A percentile compares a stretch with the other conserved stretches of the same genome.
These are phyloP conservation scores for Rhynchomys soricoides DNA, from an alignment of 2,113 vertebrate species.

Conservation along the genomic window DNA sequence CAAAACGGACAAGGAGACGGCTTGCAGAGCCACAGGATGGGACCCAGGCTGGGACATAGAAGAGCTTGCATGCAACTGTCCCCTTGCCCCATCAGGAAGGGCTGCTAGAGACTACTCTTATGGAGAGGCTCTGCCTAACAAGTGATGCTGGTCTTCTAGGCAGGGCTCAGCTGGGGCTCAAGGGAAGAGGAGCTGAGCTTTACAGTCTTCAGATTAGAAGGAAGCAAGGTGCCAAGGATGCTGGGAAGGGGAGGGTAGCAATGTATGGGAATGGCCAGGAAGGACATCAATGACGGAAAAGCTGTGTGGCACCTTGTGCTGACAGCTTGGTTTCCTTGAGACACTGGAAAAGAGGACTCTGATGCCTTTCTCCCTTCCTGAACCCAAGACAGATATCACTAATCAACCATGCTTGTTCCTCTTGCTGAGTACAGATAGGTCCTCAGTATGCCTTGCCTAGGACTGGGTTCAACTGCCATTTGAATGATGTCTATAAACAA, in stretches of 20 bases:
- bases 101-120: rapidly evolving
- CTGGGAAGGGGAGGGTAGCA: rapidly evolving
- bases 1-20: too few species aligned
- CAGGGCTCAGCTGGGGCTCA: background rate
- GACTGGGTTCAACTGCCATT: background rate
- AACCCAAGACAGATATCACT: background rate
- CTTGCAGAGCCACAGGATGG: background rate
- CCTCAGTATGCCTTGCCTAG: rapidly evolving
- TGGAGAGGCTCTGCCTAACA: background rate
- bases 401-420: background rate
- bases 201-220: background rate
- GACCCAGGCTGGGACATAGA: too few species aligned
- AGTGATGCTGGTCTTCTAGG: too few species aligned
- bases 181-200: background rate
- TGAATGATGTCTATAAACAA: background rate
- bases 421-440: background rate
- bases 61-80: too few species aligned
- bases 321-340: background rate
- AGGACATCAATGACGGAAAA: background rate
- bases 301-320: rapidly evolving
- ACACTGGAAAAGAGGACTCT: too few species aligned
- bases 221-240: background rate
- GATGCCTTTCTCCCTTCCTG: background rate
- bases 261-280: background rate
- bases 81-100: background rate